Evolutionary conservation across 1,140 invertebrate species (phyloP).

Genomic region (Hydropsyche tenuis): DNA sequence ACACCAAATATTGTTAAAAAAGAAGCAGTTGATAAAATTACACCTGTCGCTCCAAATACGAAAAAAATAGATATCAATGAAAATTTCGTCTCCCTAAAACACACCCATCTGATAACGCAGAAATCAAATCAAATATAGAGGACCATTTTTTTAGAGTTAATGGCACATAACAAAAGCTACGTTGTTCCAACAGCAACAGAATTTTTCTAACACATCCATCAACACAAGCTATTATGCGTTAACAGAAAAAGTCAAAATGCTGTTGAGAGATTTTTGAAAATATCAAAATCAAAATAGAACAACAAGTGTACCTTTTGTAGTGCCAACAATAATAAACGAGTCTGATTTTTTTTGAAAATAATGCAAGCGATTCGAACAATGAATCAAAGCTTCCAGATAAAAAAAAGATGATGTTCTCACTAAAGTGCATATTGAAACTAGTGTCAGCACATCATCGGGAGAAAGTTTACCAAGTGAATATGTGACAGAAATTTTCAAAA

Average conservation of each 20-base stretch:
- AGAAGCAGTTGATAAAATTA: constrained; percentile 51
- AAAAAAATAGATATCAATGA: constrained; percentile 49
- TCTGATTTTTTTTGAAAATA: constrained; percentile 30
- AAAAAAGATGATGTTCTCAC: neutral
- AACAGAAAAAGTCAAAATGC: constrained; percentile 43
- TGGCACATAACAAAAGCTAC: constrained; percentile 25
- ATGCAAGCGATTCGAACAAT: constrained; percentile 2
- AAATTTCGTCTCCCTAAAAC: constrained; percentile 49
- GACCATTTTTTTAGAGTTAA: constrained; percentile 31
- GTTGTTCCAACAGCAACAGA: constrained; percentile 46
- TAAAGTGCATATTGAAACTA: constrained; percentile 37
- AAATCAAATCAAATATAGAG: constrained; percentile 26
- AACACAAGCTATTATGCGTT: constrained; percentile 47
- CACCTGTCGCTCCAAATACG: constrained; percentile 46
- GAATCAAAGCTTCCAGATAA: neutral
- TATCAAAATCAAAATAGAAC: constrained; percentile 28
- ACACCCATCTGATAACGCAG: constrained; percentile 34
- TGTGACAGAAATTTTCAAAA: constrained; percentile 41
- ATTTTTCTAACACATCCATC: constrained; percentile 47
- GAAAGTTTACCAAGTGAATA: constrained; percentile 36
- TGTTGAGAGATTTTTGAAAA: constrained; percentile 41
- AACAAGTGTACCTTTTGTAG: constrained; percentile 35
- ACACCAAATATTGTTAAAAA: constrained; percentile 52
- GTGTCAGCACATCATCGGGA: constrained; percentile 24
- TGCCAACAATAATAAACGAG: constrained; percentile 33